Base-by-base conservation (phyloP, 2,113 vertebrate species). In the Amphiprion percula region DNA sequence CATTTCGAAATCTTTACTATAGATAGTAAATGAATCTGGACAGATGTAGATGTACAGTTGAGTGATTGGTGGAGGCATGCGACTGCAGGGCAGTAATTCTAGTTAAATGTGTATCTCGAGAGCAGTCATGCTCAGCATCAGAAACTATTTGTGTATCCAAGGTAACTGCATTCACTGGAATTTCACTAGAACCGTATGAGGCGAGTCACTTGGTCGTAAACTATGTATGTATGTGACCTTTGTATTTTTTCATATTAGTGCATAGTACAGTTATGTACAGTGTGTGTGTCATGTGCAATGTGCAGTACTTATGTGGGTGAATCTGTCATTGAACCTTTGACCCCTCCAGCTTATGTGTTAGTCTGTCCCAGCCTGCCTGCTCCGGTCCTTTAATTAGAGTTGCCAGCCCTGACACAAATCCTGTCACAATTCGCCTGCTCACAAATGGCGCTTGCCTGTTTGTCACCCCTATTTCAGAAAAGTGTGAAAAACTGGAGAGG, bases 361-460 rank as follows among this genome's bases (percentile, higher is more conserved):
- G 68, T 88, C 83, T 80, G 68, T 82, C 71, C 68, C 83, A 77
- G 75, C 64, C 79, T 55, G 65, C 56, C 74, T 74, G 66, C 85
- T 87, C 54, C 12, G 72, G 69, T 87, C 68, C 53, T 68, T 83
- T 94, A 93, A 92, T 94, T 92, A 91, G 70, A 92, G 69, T 89
- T 92, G 82, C 80, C 86, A 88, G 87, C 39, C 68, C 52, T 88
- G 90, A 91, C 87, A 88, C 83, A 88, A 92, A 87, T 79, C 78
- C 74, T 83, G 85, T 91, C 87, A 88, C 77, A 90, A 86, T 88
- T 72, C 30, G 37, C 68, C 74, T 76, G 77, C 81, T 87, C 80
- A 86, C 70, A 87, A 91, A 93, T 85, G 86, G 88, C 87, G 90
- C 86, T 91, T 46, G 73, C 44, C 66, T 82, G 79, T 88, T 90